Percentiles rank a stretch among this genome's conserved stretches.
Conservation (phyloP, 2,113 vertebrate genomes). For the Malaclemys terrapin region DNA sequence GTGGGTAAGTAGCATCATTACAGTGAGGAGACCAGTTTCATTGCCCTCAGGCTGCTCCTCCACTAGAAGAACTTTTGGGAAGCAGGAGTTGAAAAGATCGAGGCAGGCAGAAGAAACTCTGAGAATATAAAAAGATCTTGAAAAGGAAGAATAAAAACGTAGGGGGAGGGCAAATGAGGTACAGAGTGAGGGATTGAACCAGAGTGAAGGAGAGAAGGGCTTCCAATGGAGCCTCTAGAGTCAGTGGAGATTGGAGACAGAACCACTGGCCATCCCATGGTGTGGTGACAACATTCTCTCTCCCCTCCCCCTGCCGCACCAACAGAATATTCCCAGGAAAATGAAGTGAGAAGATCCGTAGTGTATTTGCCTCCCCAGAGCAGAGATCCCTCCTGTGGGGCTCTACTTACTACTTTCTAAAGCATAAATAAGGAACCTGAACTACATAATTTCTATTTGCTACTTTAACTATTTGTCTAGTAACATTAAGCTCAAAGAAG, state of each 20-base stretch:
- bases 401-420: slow-evolving; percentile 42
- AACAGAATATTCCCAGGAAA: background rate
- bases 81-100: background rate
- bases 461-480: slow-evolving; percentile 39
- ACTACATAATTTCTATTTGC: slow-evolving; percentile 3
- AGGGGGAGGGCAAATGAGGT: background rate
- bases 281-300: background rate
- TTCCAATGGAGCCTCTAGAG: background rate
- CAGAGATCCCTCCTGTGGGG: background rate
- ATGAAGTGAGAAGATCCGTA: background rate
- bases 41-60: rapidly evolving
- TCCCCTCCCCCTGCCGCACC: background rate
- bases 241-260: background rate
- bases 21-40: background rate
- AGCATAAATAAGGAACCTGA: slow-evolving; percentile 25
- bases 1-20: background rate
- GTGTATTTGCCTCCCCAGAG: background rate
- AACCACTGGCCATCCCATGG: background rate
- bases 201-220: background rate
- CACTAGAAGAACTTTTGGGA: background rate
- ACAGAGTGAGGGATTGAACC: background rate
- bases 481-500: slow-evolving; percentile 38
- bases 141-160: background rate
- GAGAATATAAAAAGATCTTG: background rate
- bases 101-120: background rate